These are phyloP conservation scores for Tupaia tana DNA, from an alignment of 2,113 vertebrate species.

Conservation along the genomic window DNA sequence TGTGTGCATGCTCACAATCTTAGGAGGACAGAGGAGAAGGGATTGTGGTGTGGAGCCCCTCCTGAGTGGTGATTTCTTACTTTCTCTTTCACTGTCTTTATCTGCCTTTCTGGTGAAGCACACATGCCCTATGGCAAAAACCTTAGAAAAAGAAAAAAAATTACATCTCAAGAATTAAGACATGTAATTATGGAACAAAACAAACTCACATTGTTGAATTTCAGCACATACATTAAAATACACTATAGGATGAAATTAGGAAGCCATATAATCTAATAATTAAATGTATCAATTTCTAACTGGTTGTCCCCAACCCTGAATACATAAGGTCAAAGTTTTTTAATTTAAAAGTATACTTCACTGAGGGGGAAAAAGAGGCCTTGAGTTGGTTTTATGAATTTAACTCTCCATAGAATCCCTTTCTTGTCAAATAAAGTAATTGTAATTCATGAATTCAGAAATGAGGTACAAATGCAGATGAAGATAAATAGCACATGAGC, in stretches of 20 bases:
- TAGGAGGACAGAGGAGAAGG: too few species aligned
- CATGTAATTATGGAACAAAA: not conserved
- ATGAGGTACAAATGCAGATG: constrained; percentile 64
- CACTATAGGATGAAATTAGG: not conserved
- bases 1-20: too few species aligned
- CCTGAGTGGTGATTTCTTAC: too few species aligned
- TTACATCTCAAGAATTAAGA: constrained; percentile 40
- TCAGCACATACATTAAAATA: not conserved
- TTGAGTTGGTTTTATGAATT: constrained; percentile 57
- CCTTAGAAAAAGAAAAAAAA: not conserved
- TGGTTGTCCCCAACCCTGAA: not conserved
- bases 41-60: too few species aligned
- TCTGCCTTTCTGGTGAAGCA: too few species aligned
- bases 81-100: too few species aligned
- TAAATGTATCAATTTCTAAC: not conserved
- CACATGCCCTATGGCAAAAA: too few species aligned
- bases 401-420: constrained; percentile 61
- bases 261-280: not conserved
- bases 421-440: constrained; percentile 69
- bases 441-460: constrained; percentile 80
- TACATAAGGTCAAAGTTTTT: not conserved
- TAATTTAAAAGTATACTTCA: constrained; percentile 10
- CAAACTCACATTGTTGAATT: constrained; percentile 33
- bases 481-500: constrained; percentile 74
- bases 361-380: not conserved